These are phyloP conservation scores for Turritopsis rubra DNA, from an alignment of 30 jellyfish, hydroid and myxozoan species.

Conservation along the genomic window DNA sequence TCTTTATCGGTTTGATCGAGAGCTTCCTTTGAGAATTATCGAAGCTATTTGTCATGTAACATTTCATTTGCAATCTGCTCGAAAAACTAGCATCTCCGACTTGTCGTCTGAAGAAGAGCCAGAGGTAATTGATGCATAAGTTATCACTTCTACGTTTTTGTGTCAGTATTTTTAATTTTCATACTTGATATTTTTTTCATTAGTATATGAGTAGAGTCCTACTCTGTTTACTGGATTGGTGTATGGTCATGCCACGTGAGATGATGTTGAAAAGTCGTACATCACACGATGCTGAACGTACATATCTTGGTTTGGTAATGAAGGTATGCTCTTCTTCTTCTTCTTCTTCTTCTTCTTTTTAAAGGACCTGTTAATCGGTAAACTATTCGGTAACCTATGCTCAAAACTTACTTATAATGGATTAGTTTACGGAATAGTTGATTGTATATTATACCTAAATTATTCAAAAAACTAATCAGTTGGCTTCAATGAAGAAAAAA, in stretches of 20 bases:
- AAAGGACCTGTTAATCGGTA: too few relatives aligned
- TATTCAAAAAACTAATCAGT: too few relatives aligned
- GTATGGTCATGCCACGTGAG: conserved; percentile 66
- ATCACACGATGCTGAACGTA: conserved; percentile 41
- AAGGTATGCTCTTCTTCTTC: conserved; percentile 37
- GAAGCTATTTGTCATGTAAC: conserved; percentile 69
- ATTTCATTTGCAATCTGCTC: conserved; percentile 40
- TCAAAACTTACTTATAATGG: too few relatives aligned
- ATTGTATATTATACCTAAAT: too few relatives aligned
- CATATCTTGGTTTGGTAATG: conserved; percentile 67
- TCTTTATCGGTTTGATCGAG: conserved; percentile 37
- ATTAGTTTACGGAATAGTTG: too few relatives aligned
- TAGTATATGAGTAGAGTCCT: conserved; percentile 57
- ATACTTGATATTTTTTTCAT: not conserved
- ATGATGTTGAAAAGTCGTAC: conserved; percentile 46
- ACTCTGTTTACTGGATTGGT: conserved; percentile 85
- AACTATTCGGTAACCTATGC: too few relatives aligned
- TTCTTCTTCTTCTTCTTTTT: too few relatives aligned
- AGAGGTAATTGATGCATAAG: conserved; percentile 37
- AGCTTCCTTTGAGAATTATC: conserved; percentile 61
- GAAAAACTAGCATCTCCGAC: conserved; percentile 33
- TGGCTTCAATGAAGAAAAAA: too few relatives aligned
- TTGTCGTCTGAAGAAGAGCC: conserved; percentile 40
- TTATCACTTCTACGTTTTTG: not conserved
- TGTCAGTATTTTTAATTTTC: not conserved